Percentiles rank a stretch among this genome's conserved stretches.
Conservation (phyloP, 2,797 vertebrate species). For the Typhlichthys subterraneus region DNA sequence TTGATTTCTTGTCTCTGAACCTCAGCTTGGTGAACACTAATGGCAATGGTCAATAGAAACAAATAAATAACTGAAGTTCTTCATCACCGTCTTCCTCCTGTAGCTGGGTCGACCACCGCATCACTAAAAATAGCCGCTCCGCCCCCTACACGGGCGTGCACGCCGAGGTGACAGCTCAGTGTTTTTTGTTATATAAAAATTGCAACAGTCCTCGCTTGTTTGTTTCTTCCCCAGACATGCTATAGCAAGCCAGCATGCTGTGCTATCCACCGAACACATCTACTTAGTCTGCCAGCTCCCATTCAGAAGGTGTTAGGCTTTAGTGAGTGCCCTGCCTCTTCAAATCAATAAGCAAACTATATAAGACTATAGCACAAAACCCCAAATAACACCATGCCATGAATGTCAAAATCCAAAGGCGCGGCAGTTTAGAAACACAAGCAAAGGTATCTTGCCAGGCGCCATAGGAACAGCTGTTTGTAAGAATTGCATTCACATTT, state of each 20-base stretch:
- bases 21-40: slow-evolving; percentile 78
- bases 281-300: slow-evolving; percentile 42
- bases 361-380: slow-evolving; percentile 43
- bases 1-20: slow-evolving; percentile 79
- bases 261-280: slow-evolving; percentile 51
- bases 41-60: slow-evolving; percentile 80
- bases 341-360: slow-evolving; percentile 58
- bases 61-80: slow-evolving; percentile 76
- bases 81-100: slow-evolving; percentile 45
- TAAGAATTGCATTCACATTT: slow-evolving; percentile 56
- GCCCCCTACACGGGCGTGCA: slow-evolving; percentile 47
- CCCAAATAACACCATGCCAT: slow-evolving; percentile 51
- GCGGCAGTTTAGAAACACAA: slow-evolving; percentile 46
- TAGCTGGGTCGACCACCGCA: slow-evolving; percentile 40
- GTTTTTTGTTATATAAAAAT: slow-evolving; percentile 54
- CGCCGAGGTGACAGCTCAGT: slow-evolving; percentile 48
- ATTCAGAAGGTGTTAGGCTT: slow-evolving; percentile 56
- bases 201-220: slow-evolving; percentile 34
- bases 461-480: slow-evolving; percentile 48
- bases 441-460: slow-evolving; percentile 27
- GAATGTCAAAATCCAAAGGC: slow-evolving; percentile 52
- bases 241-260: slow-evolving; percentile 54
- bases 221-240: slow-evolving; percentile 46
- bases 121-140: slow-evolving; percentile 71
- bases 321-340: slow-evolving; percentile 52